These are phyloP conservation scores for Porites lutea DNA, from an alignment of 64 coral and sea anemone genomes.

Conservation along the genomic window DNA sequence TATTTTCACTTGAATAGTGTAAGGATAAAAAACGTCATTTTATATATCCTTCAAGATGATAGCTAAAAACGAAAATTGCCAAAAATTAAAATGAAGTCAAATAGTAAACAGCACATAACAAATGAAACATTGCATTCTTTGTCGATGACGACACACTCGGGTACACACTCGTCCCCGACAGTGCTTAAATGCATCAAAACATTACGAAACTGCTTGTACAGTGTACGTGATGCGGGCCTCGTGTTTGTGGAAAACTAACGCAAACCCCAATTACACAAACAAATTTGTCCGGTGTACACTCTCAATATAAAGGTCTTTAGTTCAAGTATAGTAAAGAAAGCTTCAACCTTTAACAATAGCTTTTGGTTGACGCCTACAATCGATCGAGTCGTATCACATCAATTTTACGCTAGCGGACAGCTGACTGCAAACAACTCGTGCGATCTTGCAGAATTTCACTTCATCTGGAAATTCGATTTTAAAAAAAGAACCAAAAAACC, in stretches of 20 bases:
- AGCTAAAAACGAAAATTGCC: no score
- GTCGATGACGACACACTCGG: neutral
- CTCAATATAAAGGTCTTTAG: neutral
- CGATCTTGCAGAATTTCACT: neutral
- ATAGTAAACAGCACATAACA: no score
- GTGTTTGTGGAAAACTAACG: neutral
- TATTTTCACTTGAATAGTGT: no score
- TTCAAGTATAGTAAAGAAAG: neutral
- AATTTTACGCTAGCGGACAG: neutral
- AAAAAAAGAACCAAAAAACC: neutral
- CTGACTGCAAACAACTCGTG: neutral
- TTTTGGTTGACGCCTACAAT: constrained; percentile 42
- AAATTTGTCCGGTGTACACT: neutral
- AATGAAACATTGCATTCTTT: neutral
- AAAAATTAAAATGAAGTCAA: neutral
- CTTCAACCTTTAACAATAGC: neutral
- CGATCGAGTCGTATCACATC: neutral
- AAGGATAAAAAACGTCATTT: no score
- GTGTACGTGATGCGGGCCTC: neutral
- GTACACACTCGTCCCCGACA: neutral
- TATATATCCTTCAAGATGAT: no score
- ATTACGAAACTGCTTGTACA: neutral
- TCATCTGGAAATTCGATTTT: neutral
- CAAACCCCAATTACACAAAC: neutral
- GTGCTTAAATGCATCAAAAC: constrained; percentile 6